Conservation (phyloP, 2,888 invertebrate genomes). For the Villa cingulata region DNA sequence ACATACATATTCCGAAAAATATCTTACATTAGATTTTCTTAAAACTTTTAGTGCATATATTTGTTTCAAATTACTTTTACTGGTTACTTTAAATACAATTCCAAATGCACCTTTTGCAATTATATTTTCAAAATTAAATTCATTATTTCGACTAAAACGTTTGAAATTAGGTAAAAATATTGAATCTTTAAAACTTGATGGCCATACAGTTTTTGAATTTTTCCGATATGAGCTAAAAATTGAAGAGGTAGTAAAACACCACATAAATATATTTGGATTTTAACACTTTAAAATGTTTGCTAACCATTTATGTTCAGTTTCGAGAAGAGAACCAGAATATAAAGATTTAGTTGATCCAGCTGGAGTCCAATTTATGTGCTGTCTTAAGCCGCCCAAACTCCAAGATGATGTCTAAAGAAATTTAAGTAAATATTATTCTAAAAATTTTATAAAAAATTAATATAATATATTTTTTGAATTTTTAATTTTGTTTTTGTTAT, state of each 20-base stretch:
- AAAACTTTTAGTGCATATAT: conserved; percentile 79
- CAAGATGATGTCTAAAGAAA: conserved; percentile 23
- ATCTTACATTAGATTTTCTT: conserved; percentile 56
- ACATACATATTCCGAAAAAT: neutral
- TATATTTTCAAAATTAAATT: conserved; percentile 52
- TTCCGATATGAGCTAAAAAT: conserved; percentile 7
- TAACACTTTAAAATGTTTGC: neutral
- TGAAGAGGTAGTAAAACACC: neutral
- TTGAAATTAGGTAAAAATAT: conserved; percentile 83
- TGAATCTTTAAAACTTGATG: conserved; percentile 66
- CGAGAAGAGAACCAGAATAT: conserved; percentile 1
- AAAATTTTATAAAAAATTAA: too few species aligned
- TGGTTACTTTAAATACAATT: conserved; percentile 68
- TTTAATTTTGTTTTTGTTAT: too few species aligned
- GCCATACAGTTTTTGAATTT: conserved; percentile 59
- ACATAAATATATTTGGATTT: neutral
- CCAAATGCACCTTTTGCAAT: conserved; percentile 87
- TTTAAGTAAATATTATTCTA: too few species aligned
- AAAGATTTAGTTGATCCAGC: conserved; percentile 13
- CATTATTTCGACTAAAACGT: conserved; percentile 40
- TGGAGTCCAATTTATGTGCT: conserved; percentile 24
- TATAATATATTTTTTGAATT: too few species aligned
- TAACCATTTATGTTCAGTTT: conserved; percentile 9
- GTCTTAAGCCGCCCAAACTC: conserved; percentile 26
- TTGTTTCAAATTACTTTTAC: conserved; percentile 37